Base-by-base conservation (phyloP, 1,140 invertebrate species). In the Acromyrmex heyeri region DNA sequence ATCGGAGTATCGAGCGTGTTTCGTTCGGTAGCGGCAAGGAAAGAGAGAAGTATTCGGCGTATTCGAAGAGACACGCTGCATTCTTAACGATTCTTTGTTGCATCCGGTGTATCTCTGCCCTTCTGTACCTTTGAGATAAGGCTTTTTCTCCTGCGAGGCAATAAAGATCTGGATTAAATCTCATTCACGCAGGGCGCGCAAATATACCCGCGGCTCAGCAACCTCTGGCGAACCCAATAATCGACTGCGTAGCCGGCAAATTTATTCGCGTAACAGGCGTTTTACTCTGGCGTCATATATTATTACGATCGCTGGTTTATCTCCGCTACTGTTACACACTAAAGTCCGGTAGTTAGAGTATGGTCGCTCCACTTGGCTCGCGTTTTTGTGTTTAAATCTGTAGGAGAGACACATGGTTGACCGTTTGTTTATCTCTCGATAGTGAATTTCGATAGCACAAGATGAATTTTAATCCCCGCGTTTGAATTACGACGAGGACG, bases 161-260 rank as follows among this genome's bases (percentile, higher is more conserved):
- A 91, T 93, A 91, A 93, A 92, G 87, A 90, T 93, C 88, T 88
- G 90, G 87, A 90, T 92, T 88, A 91, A 92, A 81, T 87, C 69
- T 61, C 85, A 57, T 59, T 77, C 55, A 44, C 21, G 38, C 72
- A 38, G 14, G 38, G 76, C 77, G 75, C 76, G 85, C 85, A 87
- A 89, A 89, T 59, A 85, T 75, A 87, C 48, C 34, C 53, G 88
- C 12, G 44, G 57, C 57, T 50, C 78, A 34, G 70, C 75, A 67
- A 67, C 83, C 75, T 79, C 62, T 30, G 62, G 62, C 61, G 61
- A 69, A 85, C 61, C 86, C 88, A 73, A 90, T 89, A 90, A 90
- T 86, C 87, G 65, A 38, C 87, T 16, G 18, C 34, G 44, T 24
- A 38, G 38, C 38, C 55, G 64, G 62, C 67, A 87, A 87, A 90